Conservation (phyloP, 1,140 invertebrate genomes). For the Arctopsyche grandis region DNA sequence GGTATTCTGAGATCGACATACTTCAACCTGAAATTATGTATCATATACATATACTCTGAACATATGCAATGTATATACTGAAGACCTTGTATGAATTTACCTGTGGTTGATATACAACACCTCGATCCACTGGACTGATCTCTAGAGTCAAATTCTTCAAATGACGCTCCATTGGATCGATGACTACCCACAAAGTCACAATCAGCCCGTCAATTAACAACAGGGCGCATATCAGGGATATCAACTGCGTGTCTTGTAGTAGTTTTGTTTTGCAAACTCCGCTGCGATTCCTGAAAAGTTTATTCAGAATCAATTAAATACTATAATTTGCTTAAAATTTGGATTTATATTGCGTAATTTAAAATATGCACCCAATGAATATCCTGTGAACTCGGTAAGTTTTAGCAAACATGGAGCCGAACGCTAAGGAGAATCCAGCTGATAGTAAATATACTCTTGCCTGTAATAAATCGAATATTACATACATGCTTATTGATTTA, state of each 20-base stretch:
- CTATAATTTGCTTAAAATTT: slow-evolving; percentile 15
- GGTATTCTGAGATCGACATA: slow-evolving; percentile 86
- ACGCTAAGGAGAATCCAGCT: slow-evolving; percentile 86
- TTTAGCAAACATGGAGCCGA: slow-evolving; percentile 91
- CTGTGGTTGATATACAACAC: slow-evolving; percentile 88
- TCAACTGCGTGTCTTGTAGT: slow-evolving; percentile 85
- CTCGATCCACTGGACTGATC: slow-evolving; percentile 77
- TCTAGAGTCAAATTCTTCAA: slow-evolving; percentile 85
- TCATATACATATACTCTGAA: neutral
- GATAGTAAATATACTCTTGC: slow-evolving; percentile 87
- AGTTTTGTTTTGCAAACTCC: slow-evolving; percentile 74
- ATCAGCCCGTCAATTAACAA: slow-evolving; percentile 82
- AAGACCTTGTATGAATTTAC: slow-evolving; percentile 61
- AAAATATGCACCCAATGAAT: slow-evolving; percentile 72
- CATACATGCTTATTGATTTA: neutral
- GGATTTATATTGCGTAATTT: neutral
- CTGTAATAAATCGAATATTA: slow-evolving; percentile 65
- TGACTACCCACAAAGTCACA: slow-evolving; percentile 80
- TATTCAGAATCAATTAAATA: slow-evolving; percentile 13
- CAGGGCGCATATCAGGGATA: slow-evolving; percentile 80
- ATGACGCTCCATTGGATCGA: slow-evolving; percentile 87
- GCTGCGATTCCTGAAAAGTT: slow-evolving; percentile 64
- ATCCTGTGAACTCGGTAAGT: slow-evolving; percentile 89
- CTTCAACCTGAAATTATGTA: slow-evolving; percentile 75
- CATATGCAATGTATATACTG: neutral